Conservation (phyloP, 2,113 vertebrate genomes). For the Oryctolagus cuniculus region mOryCun1.1 NC_091441.1:14248001-14248500, state of each 20-base stretch:
- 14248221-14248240: too few relatives aligned
- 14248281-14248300: background rate
- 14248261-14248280: background rate
- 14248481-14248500: background rate
- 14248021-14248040: background rate
- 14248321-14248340: background rate
- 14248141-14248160: background rate
- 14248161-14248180: background rate
- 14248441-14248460: background rate
- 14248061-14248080: background rate
- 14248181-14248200: background rate
- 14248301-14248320: too few relatives aligned
- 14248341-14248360: background rate
- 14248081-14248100: too few relatives aligned
- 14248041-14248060: background rate
- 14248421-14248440: background rate
- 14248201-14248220: background rate
- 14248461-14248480: background rate
- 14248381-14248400: background rate
- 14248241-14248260: too few relatives aligned
- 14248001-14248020: background rate
- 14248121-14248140: background rate
- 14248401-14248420: background rate
- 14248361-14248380: background rate
- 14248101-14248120: background rate